A percentile compares a stretch with the other conserved stretches of the same genome.
phyloP scores from a whole-genome alignment of 2,888 invertebrate genomes.

The Pyrrhia umbra region DNA sequence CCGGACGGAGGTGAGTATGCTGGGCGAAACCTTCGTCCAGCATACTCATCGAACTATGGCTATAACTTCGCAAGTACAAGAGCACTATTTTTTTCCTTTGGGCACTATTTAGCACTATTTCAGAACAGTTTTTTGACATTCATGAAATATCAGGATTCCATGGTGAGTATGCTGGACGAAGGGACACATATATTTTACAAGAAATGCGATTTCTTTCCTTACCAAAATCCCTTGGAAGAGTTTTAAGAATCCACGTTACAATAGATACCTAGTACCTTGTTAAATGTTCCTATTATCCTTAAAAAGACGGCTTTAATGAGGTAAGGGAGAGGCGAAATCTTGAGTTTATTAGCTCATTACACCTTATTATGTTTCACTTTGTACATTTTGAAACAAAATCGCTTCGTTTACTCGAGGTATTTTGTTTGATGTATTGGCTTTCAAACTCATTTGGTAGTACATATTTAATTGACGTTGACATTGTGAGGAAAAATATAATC shows the following conservation, averaged over 20 bases:
- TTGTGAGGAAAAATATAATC: background rate
- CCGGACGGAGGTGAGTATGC: too few species aligned
- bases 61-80: too few species aligned
- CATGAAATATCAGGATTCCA: too few species aligned
- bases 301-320: slow-evolving; percentile 15
- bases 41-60: too few species aligned
- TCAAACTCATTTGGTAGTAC: background rate
- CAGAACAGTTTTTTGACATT: too few species aligned
- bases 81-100: too few species aligned
- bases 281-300: slow-evolving; percentile 22
- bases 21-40: too few species aligned
- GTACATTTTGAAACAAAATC: slow-evolving; percentile 12
- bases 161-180: too few species aligned
- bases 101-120: too few species aligned
- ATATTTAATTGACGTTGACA: background rate
- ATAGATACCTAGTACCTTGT: slow-evolving; percentile 5
- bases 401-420: background rate
- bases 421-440: slow-evolving; percentile 2
- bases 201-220: too few species aligned
- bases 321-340: slow-evolving; percentile 1
- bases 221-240: background rate
- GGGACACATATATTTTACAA: too few species aligned
- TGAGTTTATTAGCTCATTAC: slow-evolving; percentile 36
- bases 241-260: background rate
- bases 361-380: slow-evolving; percentile 8